Percentiles rank a stretch among this genome's conserved stretches.
phyloP scores from a whole-genome alignment of 1,140 invertebrate genomes.

The Dufourea novaeangliae region DNA sequence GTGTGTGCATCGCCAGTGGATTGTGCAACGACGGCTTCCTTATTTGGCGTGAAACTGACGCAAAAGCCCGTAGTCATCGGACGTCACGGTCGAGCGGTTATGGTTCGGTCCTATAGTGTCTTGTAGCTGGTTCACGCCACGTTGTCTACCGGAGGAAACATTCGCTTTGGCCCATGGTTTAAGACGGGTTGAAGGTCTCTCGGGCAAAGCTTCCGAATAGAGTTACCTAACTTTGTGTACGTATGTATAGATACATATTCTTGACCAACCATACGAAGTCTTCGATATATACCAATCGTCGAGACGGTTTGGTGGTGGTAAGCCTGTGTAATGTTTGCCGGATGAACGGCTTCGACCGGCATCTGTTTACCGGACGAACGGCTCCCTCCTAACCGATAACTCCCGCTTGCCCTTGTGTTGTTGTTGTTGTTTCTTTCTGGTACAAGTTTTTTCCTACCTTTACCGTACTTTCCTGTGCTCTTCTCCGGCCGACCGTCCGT shows the following conservation, averaged over 20 bases:
- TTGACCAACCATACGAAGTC: conserved; percentile 62
- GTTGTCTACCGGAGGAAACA: conserved; percentile 54
- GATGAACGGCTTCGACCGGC: conserved; percentile 71
- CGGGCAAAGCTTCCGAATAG: conserved; percentile 67
- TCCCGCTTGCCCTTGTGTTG: conserved; percentile 32
- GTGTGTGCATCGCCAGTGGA: conserved; percentile 31
- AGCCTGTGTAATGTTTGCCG: conserved; percentile 75
- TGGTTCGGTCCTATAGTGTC: conserved; percentile 59
- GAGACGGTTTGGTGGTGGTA: conserved; percentile 61
- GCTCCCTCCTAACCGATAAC: conserved; percentile 58
- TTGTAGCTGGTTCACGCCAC: conserved; percentile 53
- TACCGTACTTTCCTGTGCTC: neutral
- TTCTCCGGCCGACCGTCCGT: neutral
- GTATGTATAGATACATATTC: conserved; percentile 52
- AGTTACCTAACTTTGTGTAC: conserved; percentile 60
- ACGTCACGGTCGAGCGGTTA: conserved; percentile 63
- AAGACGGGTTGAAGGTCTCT: conserved; percentile 63
- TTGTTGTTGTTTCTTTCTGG: neutral
- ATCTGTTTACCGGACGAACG: conserved; percentile 73
- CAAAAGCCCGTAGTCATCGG: conserved; percentile 65
- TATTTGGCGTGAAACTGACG: conserved; percentile 59
- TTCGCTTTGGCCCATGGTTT: conserved; percentile 61
- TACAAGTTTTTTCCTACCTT: neutral
- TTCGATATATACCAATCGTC: conserved; percentile 62
- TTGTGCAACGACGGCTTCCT: conserved; percentile 50